Conservation (phyloP, 1,140 invertebrate species). For the Philotrypesis tridentata region DNA sequence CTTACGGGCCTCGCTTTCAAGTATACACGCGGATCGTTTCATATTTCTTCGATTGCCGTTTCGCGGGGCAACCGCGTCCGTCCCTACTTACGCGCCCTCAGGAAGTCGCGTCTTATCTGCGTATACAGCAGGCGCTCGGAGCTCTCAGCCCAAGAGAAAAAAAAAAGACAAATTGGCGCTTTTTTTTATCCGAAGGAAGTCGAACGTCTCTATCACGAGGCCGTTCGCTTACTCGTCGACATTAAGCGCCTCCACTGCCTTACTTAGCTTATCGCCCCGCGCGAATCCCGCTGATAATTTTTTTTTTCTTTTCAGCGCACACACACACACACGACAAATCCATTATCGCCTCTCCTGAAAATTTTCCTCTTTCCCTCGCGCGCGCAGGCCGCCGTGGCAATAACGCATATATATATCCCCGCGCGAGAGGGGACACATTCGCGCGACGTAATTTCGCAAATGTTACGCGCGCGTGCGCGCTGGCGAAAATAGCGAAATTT, state of each 20-base stretch:
- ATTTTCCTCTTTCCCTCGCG: neutral
- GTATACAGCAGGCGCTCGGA: neutral
- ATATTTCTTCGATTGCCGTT: constrained; percentile 22
- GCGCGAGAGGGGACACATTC: neutral
- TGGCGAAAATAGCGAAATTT: neutral
- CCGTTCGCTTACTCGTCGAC: constrained; percentile 46
- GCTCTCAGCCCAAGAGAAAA: neutral
- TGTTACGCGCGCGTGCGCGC: too few species aligned
- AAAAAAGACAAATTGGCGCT: constrained; percentile 25
- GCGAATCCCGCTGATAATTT: neutral
- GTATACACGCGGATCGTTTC: neutral
- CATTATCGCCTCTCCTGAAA: neutral
- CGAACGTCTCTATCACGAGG: constrained; percentile 52
- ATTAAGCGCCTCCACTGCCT: constrained; percentile 55
- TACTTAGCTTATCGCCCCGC: constrained; percentile 56
- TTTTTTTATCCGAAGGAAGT: constrained; percentile 62
- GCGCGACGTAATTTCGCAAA: too few species aligned
- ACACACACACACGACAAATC: constrained; percentile 36
- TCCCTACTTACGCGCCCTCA: neutral
- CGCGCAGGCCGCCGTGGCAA: too few species aligned
- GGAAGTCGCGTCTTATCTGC: constrained; percentile 37
- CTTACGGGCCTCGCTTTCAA: neutral
- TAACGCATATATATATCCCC: too few species aligned
- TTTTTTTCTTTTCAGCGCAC: constrained; percentile 7
- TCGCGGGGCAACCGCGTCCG: too few species aligned